Base-by-base conservation (phyloP, 1,140 invertebrate species). In the Drosophila malerkotliana region DNA sequence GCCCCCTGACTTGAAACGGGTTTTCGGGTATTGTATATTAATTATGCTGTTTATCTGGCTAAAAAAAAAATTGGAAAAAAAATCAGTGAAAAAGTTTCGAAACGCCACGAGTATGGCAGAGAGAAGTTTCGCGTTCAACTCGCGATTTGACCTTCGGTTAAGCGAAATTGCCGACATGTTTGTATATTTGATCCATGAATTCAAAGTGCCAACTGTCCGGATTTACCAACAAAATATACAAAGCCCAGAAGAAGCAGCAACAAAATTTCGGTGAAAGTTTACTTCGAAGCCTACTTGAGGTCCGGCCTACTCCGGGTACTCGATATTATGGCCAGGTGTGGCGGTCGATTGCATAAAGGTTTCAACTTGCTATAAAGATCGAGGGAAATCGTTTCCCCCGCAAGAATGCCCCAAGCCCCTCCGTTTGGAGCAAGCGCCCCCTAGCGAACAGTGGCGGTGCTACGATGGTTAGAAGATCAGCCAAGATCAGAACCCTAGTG, bases 41-140 rank as follows among this genome's bases (percentile, higher is more conserved):
- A 87, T 84, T 85, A 71, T 77, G 58, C 73, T 67, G 64, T 66
- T 84, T 85, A 84, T 85, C 78, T 85, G 81, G 69, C 82, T 57
- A 53, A 37, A 32, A 32, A 32, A 32, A 32, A 10, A 9, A 6
- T 28, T 6, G 26, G 0, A 9, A 32, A 37, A 37, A 37, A 37
- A 12, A n/a, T 12, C 34, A n/a, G 34, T 14, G 64, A 59, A 77
- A 73, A 79, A 77, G 73, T 79, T 79, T 76, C 51, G 67, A 54
- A 54, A 30, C 52, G 60, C 56, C 69, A 48, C 71, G 64, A 54
- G 41, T 44, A 15, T 8, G 14, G 7, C 41, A 44, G 41, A 15
- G 60, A 68, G 56, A 68, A 67, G 60, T 79, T 69, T 32, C 45
- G 30, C 9, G 21, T 51, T 77, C 73, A 58, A 72, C 53, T 73